A percentile compares a stretch with the other conserved stretches of the same genome.
Conservation (phyloP, 2,113 vertebrate species). For the Oxygymnocypris stewartii region DNA sequence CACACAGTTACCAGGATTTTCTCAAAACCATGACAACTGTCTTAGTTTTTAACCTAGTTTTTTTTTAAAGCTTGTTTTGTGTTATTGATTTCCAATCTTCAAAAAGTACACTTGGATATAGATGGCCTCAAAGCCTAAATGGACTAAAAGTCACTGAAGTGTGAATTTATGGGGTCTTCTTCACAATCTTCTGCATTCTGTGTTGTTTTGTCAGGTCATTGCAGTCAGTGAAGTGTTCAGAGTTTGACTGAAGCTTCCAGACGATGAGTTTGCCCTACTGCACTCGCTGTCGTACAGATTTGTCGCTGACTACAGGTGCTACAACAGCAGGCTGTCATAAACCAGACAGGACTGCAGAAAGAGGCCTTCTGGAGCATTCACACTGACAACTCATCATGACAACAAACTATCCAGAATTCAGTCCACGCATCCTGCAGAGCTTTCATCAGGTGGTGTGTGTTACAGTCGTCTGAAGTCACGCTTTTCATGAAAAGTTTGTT, state of each 20-base stretch:
- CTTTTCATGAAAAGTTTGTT: not conserved
- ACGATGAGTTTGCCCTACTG: not conserved
- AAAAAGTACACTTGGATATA: too few species aligned
- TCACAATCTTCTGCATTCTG: not conserved
- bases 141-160: not conserved
- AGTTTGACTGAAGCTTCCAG: not conserved
- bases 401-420: not conserved
- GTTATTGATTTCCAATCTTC: too few species aligned
- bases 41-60: too few species aligned
- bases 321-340: not conserved
- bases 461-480: not conserved
- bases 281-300: not conserved
- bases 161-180: not conserved
- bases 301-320: not conserved
- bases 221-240: not conserved
- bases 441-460: not conserved
- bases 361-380: not conserved
- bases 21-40: too few species aligned
- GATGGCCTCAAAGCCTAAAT: not conserved
- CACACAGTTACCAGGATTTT: too few species aligned
- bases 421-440: not conserved
- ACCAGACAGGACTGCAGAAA: not conserved
- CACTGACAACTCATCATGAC: not conserved
- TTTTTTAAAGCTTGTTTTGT: too few species aligned
- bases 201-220: not conserved